These are phyloP conservation scores for Dendrophyllia cribrosa DNA, from an alignment of 64 coral and sea anemone species.

Conservation along the genomic window DNA sequence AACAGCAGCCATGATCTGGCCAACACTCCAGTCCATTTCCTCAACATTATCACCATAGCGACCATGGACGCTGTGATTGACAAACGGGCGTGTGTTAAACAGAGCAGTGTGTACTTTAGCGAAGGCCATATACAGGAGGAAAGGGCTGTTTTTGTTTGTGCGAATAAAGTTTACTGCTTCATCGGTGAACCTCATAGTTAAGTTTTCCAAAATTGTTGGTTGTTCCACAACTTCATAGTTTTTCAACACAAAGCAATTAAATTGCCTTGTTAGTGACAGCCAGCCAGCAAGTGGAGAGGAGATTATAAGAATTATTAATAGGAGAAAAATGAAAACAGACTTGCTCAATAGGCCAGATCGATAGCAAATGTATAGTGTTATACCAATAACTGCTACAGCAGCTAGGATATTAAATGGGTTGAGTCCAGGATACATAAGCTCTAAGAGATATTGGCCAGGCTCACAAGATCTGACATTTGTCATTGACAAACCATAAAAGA, in stretches of 20 bases:
- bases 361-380: neutral
- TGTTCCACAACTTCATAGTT: slow-evolving; percentile 68
- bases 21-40: slow-evolving; percentile 85
- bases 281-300: neutral
- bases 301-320: neutral
- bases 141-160: slow-evolving; percentile 37
- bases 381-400: neutral
- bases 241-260: slow-evolving; percentile 60
- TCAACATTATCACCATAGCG: slow-evolving; percentile 83
- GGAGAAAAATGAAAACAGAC: neutral
- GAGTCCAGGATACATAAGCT: slow-evolving; percentile 9
- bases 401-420: neutral
- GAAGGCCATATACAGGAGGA: slow-evolving; percentile 51
- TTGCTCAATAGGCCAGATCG: slow-evolving; percentile 30
- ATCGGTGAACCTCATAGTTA: slow-evolving; percentile 69
- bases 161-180: slow-evolving; percentile 63
- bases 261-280: neutral
- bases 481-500: slow-evolving; percentile 66
- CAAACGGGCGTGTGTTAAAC: slow-evolving; percentile 37
- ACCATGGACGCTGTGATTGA: slow-evolving; percentile 62
- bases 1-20: slow-evolving; percentile 60
- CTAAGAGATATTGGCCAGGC: neutral
- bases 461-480: slow-evolving; percentile 65
- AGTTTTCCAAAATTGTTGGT: slow-evolving; percentile 66
- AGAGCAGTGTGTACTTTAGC: slow-evolving; percentile 67